Percentiles rank a stretch among this genome's conserved stretches.
Conservation (phyloP, 92 coral and sea anemone species). For the Pocillopora grandis region DNA sequence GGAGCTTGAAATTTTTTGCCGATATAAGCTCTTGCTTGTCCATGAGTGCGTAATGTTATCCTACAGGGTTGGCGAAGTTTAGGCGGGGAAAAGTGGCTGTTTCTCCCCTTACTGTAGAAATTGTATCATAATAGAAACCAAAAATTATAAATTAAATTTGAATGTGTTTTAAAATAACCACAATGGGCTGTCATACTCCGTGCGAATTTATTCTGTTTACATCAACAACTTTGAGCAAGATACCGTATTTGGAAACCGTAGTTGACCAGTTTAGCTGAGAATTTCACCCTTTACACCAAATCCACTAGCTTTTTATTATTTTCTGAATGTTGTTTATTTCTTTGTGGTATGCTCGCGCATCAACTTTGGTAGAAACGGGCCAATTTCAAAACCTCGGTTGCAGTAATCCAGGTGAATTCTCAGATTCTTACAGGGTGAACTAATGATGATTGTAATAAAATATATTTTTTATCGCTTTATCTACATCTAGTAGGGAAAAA, state of each 20-base stretch:
- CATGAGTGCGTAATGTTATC: not conserved
- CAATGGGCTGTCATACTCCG: not conserved
- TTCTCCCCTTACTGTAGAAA: not conserved
- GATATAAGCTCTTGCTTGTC: not conserved
- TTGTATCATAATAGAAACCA: conserved; percentile 12
- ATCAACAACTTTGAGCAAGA: not conserved
- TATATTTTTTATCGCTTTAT: not conserved
- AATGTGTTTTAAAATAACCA: conserved; percentile 20
- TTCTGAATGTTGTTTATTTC: not conserved
- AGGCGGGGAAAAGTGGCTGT: too few species aligned
- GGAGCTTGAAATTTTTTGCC: conserved; percentile 8
- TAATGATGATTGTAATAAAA: not conserved
- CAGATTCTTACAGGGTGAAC: not conserved
- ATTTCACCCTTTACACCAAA: not conserved
- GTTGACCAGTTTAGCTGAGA: not conserved
- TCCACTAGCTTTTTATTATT: not conserved
- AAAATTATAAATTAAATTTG: conserved; percentile 11
- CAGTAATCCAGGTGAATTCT: not conserved
- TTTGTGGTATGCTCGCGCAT: not conserved
- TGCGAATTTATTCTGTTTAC: not conserved
- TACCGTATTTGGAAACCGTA: not conserved
- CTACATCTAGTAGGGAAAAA: not conserved
- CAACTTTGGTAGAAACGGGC: not conserved
- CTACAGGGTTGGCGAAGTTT: not conserved
- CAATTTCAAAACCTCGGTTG: not conserved